These are phyloP conservation scores for Megalonaias nervosa DNA, from an alignment of 1,140 invertebrate species.

Conservation along the genomic window DNA sequence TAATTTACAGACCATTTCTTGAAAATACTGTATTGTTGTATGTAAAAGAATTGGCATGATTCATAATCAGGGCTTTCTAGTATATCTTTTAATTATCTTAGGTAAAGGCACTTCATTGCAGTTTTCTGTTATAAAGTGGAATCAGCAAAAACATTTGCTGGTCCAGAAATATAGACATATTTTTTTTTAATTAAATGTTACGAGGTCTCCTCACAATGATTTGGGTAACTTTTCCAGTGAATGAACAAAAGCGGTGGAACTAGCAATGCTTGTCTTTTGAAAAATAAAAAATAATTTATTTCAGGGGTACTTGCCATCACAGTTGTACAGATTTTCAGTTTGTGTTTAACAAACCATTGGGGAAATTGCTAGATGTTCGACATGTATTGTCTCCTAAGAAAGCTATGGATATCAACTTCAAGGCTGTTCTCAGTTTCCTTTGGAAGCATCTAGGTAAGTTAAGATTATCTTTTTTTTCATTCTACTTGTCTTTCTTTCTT, in stretches of 20 bases:
- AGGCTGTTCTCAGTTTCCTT: slow-evolving; percentile 65
- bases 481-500: no score
- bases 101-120: no score
- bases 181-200: neutral
- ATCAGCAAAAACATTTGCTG: neutral
- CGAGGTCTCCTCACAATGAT: neutral
- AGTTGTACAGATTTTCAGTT: slow-evolving; percentile 74
- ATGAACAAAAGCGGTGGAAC: neutral
- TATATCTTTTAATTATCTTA: no score
- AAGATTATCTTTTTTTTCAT: no score
- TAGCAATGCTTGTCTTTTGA: neutral
- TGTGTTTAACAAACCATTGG: slow-evolving; percentile 61
- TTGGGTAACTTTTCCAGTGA: neutral
- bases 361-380: slow-evolving; percentile 65
- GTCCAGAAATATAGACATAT: neutral
- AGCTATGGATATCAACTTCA: slow-evolving; percentile 66
- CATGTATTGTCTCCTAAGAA: slow-evolving; percentile 64
- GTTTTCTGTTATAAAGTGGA: neutral
- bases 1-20: no score
- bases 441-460: slow-evolving; percentile 69
- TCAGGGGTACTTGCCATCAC: slow-evolving; percentile 72
- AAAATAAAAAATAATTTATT: slow-evolving; percentile 7
- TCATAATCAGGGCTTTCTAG: no score
- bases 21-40: no score
- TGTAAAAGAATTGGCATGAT: no score